Conservation (phyloP, 2,797 vertebrate species). For the Parauchenoglanis ngamensis region DNA sequence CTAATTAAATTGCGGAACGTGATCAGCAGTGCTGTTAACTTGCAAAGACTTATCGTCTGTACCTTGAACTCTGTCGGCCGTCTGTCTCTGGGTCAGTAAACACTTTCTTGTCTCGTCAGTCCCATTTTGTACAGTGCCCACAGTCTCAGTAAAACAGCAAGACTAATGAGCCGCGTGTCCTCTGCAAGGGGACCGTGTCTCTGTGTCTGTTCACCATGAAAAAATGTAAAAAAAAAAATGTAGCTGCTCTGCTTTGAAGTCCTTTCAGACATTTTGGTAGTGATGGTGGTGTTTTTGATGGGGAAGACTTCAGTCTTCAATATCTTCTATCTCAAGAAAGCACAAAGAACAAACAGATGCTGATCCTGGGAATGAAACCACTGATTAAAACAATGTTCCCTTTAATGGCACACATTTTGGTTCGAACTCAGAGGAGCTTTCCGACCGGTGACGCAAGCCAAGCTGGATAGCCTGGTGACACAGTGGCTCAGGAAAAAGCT, state of each 20-base stretch:
- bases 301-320: not conserved
- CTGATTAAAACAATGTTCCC: slow-evolving; percentile 71
- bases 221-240: not conserved
- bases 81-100: slow-evolving; percentile 40
- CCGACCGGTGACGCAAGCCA: not conserved
- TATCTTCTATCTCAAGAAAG: slow-evolving; percentile 36
- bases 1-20: slow-evolving; percentile 67
- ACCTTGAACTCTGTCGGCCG: slow-evolving; percentile 12
- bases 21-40: not conserved
- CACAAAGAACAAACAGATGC: slow-evolving; percentile 66
- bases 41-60: not conserved
- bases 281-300: not conserved
- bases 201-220: not conserved
- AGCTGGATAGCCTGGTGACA: slow-evolving; percentile 21
- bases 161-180: slow-evolving; percentile 24
- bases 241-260: not conserved
- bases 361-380: slow-evolving; percentile 60
- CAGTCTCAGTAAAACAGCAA: not conserved
- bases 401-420: slow-evolving; percentile 56
- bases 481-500: slow-evolving; percentile 18
- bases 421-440: slow-evolving; percentile 49
- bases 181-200: not conserved
- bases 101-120: slow-evolving; percentile 24
- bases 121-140: not conserved
- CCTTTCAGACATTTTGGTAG: not conserved